Conservation (phyloP, 2,113 vertebrate species). For the Oryzias melastigma region DNA sequence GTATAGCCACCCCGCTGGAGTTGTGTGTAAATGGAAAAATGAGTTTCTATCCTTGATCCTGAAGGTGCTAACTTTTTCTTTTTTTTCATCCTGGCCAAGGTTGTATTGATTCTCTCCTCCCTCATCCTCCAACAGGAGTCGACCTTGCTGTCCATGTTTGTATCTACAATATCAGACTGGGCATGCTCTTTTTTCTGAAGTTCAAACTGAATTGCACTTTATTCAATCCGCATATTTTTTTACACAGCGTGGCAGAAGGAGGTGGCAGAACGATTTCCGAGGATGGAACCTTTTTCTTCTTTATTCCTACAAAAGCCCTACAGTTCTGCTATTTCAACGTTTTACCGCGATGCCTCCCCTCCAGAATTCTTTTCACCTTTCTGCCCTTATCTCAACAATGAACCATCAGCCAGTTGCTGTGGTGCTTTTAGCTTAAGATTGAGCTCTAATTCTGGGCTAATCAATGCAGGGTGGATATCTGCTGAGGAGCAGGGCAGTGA, state of each 20-base stretch:
- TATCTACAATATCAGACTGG: conserved; percentile 23
- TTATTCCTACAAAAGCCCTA: not conserved
- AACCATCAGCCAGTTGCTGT: conserved; percentile 19
- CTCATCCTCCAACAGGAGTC: conserved; percentile 20
- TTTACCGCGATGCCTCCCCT: conserved; percentile 1
- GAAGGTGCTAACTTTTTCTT: conserved; percentile 28
- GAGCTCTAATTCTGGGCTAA: conserved; percentile 35
- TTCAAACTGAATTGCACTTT: conserved; percentile 31
- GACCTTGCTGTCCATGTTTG: conserved; percentile 19
- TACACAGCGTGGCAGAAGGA: not conserved
- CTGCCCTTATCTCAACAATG: not conserved
- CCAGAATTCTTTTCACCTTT: conserved; percentile 10
- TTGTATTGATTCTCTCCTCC: conserved; percentile 29
- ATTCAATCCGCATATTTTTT: conserved; percentile 13
- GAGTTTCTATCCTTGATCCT: conserved; percentile 30
- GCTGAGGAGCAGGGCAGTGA: conserved; percentile 32
- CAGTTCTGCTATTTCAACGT: not conserved
- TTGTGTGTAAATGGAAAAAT: conserved; percentile 41
- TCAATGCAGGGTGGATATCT: conserved; percentile 45
- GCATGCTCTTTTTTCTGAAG: conserved; percentile 3
- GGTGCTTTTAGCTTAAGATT: conserved; percentile 25
- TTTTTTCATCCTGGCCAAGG: conserved; percentile 6
- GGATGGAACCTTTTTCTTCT: not conserved
- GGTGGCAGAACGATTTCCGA: not conserved
- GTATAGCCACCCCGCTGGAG: conserved; percentile 28